Base-by-base conservation (phyloP, 2,113 vertebrate species). In the Arothron firmamentum region DNA sequence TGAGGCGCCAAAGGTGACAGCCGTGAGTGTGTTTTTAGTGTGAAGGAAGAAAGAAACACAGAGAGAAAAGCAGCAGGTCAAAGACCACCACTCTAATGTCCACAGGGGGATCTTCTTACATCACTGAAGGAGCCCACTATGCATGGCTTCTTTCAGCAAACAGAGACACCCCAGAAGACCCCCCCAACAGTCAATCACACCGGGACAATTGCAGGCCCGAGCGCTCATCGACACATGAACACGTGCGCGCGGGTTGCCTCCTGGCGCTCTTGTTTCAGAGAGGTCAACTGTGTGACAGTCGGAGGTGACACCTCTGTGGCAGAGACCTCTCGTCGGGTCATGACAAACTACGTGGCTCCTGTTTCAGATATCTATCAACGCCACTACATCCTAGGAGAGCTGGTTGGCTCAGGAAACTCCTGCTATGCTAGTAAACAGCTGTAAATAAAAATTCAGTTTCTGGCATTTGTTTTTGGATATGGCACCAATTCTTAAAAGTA, bases 271-370 rank as follows among this genome's bases (percentile, higher is more conserved):
- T 78, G 79, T 88, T 90, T 88, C 77, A 74, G 70, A 48, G 67
- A 87, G 85, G 88, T 91, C 87, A 89, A 71, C 82, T 83, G 69
- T 81, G 78, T 84, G 88, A 88, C 83, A 83, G 75, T 81, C 72
- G 43, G 70, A 72, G 66, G 75, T 85, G 74, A 86, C 86, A 83
- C 84, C 87, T 88, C 68, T 85, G 11, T 6, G 73, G 56, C 25
- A 58, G 17, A 70, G 50, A 70, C 56, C 72, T 72, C 71, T 75
- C 70, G 76, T 52, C 56, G 19, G 67, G 70, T 83, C 77, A 76
- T 71, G 72, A 80, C 77, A 84, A 75, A 74, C 81, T 68, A 57
- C 64, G 46, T 67, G 77, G 73, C 69, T 84, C 77, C 59, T 64
- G 41, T 83, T 84, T 83, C 82, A 82, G 74, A 58, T 65, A 60